phyloP scores from a whole-genome alignment of 2,113 vertebrate species.

The Laterallus jamaicensis region DNA sequence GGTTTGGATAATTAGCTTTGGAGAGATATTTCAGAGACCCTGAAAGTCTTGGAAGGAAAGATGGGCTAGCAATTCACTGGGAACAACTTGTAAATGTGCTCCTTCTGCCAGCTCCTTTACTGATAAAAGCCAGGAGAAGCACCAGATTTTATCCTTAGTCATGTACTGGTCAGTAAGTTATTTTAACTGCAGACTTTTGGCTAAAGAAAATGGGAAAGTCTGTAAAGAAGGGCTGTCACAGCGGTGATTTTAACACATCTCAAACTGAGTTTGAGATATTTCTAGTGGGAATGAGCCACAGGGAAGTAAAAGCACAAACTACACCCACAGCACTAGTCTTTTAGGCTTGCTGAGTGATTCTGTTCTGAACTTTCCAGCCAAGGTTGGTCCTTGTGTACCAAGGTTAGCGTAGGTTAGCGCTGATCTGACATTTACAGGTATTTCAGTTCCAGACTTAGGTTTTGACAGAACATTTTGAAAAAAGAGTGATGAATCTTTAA shows the following conservation, averaged over 20 bases:
- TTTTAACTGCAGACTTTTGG: neutral
- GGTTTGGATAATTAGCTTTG: neutral
- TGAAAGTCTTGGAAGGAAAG: neutral
- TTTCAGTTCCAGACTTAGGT: neutral
- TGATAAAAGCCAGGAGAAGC: neutral
- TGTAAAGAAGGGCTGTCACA: neutral
- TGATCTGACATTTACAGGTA: neutral
- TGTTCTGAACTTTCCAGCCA: neutral
- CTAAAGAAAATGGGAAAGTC: neutral
- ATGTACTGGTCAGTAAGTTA: neutral
- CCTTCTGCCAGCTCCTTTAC: neutral
- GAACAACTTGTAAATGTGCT: neutral
- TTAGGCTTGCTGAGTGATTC: neutral
- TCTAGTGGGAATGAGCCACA: neutral
- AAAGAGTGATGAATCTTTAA: neutral
- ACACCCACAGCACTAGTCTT: neutral
- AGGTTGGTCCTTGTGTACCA: neutral
- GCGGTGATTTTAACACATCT: neutral
- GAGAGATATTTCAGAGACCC: neutral
- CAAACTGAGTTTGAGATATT: neutral
- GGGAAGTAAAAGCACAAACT: neutral
- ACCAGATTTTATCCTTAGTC: neutral
- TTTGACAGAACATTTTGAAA: neutral
- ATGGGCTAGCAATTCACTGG: neutral
- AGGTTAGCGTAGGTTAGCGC: neutral